These are phyloP conservation scores for Saccopteryx bilineata DNA, from an alignment of 2,113 vertebrate species.

Conservation along the genomic window DNA sequence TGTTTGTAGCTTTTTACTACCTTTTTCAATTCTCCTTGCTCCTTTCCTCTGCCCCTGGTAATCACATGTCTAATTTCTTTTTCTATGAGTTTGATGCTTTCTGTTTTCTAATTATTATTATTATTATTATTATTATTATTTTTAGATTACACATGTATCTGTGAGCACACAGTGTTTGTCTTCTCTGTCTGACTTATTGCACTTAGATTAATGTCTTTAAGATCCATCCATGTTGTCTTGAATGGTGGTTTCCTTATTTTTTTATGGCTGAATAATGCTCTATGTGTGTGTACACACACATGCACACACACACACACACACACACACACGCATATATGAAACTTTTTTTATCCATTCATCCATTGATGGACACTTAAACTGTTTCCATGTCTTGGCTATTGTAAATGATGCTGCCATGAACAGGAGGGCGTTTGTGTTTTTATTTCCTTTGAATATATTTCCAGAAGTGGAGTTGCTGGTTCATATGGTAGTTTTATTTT, in stretches of 20 bases:
- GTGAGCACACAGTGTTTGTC: background rate
- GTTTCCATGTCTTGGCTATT: background rate
- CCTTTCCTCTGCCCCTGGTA: background rate
- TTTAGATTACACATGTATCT: background rate
- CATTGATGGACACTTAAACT: background rate
- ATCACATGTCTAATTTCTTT: background rate
- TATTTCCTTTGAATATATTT: background rate
- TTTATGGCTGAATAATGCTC: background rate
- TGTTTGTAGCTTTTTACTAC: background rate
- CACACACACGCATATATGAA: too few species aligned
- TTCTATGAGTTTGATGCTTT: background rate
- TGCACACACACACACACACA: too few species aligned
- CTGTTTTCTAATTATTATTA: background rate
- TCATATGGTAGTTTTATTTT: background rate
- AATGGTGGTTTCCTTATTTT: background rate
- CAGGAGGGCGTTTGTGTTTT: background rate
- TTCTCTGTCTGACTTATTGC: background rate
- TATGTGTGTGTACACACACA: background rate
- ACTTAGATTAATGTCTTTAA: background rate
- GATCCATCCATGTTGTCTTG: too few species aligned
- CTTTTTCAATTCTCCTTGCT: background rate
- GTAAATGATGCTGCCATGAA: background rate
- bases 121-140: background rate
- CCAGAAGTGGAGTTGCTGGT: background rate
- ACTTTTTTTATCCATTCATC: background rate